Evolutionary conservation across 2,888 invertebrate species (phyloP).

Genomic region (Drosophila monieri): DNA sequence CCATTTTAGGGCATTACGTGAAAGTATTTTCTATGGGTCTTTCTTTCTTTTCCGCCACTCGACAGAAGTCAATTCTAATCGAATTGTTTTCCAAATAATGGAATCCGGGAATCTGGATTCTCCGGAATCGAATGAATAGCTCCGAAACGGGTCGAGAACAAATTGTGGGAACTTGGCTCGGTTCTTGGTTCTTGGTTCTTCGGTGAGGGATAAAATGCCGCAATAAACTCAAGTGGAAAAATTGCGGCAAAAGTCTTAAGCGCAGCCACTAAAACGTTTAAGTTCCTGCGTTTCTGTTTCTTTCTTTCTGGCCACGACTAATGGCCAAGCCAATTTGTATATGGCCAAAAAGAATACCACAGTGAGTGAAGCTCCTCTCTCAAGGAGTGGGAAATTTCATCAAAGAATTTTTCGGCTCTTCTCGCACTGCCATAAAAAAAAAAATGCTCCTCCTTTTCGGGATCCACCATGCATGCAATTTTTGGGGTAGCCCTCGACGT

Average conservation of each 20-base stretch:
- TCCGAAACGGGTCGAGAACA: conserved; percentile 39
- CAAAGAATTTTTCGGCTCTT: conserved; percentile 70
- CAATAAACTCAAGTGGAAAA: conserved; percentile 78
- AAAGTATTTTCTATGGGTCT: conserved; percentile 57
- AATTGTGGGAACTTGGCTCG: conserved; percentile 67
- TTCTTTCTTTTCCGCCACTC: conserved; percentile 57
- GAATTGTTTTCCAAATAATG: conserved; percentile 80
- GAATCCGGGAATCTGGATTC: conserved; percentile 45
- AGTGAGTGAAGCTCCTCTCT: background rate
- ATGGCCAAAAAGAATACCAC: conserved; percentile 37
- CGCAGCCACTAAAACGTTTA: conserved; percentile 79
- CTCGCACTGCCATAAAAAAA: conserved; percentile 74
- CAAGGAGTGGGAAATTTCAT: conserved; percentile 57
- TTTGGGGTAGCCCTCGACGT: conserved; percentile 39
- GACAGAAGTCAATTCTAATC: conserved; percentile 82
- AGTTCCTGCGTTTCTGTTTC: conserved; percentile 24
- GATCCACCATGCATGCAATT: conserved; percentile 36
- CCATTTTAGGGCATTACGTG: conserved; percentile 52
- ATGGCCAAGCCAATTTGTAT: conserved; percentile 76
- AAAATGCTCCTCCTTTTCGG: conserved; percentile 43
- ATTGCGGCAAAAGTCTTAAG: conserved; percentile 72
- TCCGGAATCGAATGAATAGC: conserved; percentile 57
- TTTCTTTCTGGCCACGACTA: conserved; percentile 63
- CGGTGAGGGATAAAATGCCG: conserved; percentile 51
- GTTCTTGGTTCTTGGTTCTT: background rate